A percentile compares a stretch with the other conserved stretches of the same genome.
Conservation (phyloP, 2,797 vertebrate species). For the Malurus leucopterus region DNA sequence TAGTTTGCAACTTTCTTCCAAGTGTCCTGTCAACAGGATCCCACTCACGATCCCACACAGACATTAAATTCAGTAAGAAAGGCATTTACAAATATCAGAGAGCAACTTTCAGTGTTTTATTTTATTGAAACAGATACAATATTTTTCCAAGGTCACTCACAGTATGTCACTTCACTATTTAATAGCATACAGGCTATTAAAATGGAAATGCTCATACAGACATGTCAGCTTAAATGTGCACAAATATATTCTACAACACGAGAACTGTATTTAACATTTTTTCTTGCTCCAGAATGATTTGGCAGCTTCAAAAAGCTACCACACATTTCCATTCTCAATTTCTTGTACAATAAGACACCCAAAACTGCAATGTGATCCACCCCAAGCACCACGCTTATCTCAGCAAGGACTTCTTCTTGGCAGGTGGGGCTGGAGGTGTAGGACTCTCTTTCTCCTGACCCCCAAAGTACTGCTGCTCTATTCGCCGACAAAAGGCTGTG, state of each 20-base stretch:
- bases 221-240: slow-evolving; percentile 24
- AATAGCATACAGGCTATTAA: slow-evolving; percentile 53
- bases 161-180: slow-evolving; percentile 5
- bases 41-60: neutral
- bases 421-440: slow-evolving; percentile 27
- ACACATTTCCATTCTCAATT: neutral
- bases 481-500: slow-evolving; percentile 89
- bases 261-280: neutral
- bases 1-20: neutral
- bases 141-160: slow-evolving; percentile 73
- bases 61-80: slow-evolving; percentile 60
- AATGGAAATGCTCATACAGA: slow-evolving; percentile 15
- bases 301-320: slow-evolving; percentile 47
- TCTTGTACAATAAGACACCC: slow-evolving; percentile 13
- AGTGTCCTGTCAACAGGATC: neutral
- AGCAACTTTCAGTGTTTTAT: slow-evolving; percentile 52
- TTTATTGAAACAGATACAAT: slow-evolving; percentile 49
- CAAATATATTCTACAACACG: slow-evolving; percentile 24
- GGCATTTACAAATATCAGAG: slow-evolving; percentile 73
- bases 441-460: slow-evolving; percentile 73
- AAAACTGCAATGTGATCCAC: neutral
- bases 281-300: slow-evolving; percentile 21
- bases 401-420: slow-evolving; percentile 63
- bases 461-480: slow-evolving; percentile 93
- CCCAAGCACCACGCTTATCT: neutral